A percentile compares a stretch with the other conserved stretches of the same genome.
Evolutionary conservation across 2,797 vertebrate genomes (phyloP).

Genomic region (Calcarius lapponicus): DNA sequence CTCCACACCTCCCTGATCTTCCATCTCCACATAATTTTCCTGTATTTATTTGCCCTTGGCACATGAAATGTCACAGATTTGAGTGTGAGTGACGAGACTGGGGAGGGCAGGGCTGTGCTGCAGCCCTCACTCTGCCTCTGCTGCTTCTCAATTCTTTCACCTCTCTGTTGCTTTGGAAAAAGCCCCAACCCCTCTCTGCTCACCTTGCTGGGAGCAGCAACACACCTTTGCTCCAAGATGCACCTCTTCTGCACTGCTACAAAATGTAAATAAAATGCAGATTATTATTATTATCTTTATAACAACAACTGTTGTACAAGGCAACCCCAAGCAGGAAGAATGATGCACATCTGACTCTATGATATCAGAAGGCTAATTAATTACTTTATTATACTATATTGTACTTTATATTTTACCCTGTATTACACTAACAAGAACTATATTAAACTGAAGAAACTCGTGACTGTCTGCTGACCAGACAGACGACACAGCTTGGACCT

Average conservation of each 20-base stretch:
- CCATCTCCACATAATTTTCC: slow-evolving; percentile 33
- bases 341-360: too few relatives aligned
- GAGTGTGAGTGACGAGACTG: not conserved
- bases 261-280: not conserved
- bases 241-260: not conserved
- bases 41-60: slow-evolving; percentile 47
- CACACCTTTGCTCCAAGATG: not conserved
- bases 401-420: too few relatives aligned
- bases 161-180: not conserved
- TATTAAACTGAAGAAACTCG: too few relatives aligned
- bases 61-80: not conserved
- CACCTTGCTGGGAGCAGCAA: not conserved
- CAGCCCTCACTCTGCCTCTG: not conserved
- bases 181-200: not conserved
- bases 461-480: too few relatives aligned
- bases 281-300: not conserved
- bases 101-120: not conserved
- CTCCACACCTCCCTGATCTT: slow-evolving; percentile 50
- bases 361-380: too few relatives aligned
- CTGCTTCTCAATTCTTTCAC: not conserved
- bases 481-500: too few relatives aligned
- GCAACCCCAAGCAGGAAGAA: too few relatives aligned
- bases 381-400: too few relatives aligned
- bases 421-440: too few relatives aligned
- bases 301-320: not conserved